Base-by-base conservation (phyloP, 2,888 invertebrate species). In the Drosophila anomelani region DNA sequence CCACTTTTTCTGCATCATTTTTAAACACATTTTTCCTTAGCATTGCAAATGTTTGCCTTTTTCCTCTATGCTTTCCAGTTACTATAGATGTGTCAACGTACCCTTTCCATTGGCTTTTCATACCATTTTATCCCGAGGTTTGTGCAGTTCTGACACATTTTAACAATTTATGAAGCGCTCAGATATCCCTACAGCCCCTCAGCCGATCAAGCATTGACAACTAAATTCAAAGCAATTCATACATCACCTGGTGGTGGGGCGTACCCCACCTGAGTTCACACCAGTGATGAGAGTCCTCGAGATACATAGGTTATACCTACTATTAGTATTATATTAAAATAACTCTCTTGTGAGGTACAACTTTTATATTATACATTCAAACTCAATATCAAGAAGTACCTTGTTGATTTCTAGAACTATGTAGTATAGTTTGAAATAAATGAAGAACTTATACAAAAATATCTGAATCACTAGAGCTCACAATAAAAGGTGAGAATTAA, bases 211-310 rank as follows among this genome's bases (percentile, higher is more conserved):
- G 57, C 85, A 86, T 88, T 91, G 90, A 90, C 90, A 91, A 90
- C 90, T 90, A 90, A 91, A 91, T 91, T 91, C 83, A 87, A 85
- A 89, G 88, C 90, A 89, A 90, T 91, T 89, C 91, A 83, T 79
- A 78, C 88, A 80, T 89, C 89, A 87, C 56, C 66, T 68, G 67
- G 72, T 72, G 64, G 59, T 55, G 46, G 39, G 44, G 23, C 61
- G 13, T 29, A 8, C 12, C 39, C 54, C 10, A 44, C 20, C 15
- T 13, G 4, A 26, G 26, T 26, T 15, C 15, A 4, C 46, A 9
- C 17, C 44, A 60, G 60, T 17, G 60, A 43, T 59, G 60, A 8
- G 32, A 23, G 10, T 20, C 15, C 3, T 15, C 1, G 20, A 34
- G 20, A 17, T 15, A 3, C 34, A 32, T 51, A 49, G 9, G 12